Evolutionary conservation across 2,113 vertebrate species (phyloP), one percentile per base, ranked within the genome.

Genomic region (Cinclus cinclus): DNA sequence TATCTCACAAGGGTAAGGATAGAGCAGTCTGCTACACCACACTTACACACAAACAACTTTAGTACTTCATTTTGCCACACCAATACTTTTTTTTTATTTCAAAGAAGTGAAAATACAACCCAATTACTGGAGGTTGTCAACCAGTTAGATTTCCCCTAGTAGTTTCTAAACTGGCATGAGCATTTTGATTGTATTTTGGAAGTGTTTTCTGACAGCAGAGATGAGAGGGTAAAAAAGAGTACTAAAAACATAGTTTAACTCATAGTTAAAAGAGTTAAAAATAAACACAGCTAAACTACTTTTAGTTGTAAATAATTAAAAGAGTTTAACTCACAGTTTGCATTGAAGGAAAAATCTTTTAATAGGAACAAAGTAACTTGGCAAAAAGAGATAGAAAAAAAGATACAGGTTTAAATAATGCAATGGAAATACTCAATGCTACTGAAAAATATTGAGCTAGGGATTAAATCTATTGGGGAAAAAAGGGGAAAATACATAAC

Each of bases 171-270:
- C 13, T 37, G 11, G 11, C 9, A 19, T 13, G 24, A 71, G 7
- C 7, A 33, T 53, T 93, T 70, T 62, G 13, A 7, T 59, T 15
- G 9, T 53, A 63, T 4, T 20, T 87, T 63, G 11, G 16, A 46
- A 80, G 28, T 31, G 31, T 60, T 39, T 91, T 59, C 50, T 81
- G 47, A 62, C 24, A 78, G 20, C 22, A 87, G 35, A 80, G 8
- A 69, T 0, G 1, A 18, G 8, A 73, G 8, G 3, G 6, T 6
- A 69, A 6, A 39, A 83, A 20, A 53, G 1, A 4, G 2, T 44
- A 25, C 5, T n/a, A 35, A 33, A 75, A 56, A 64, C 27, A 28
- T 16, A 60, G 11, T 6, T 68, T 18, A 53, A 41, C 6, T 35
- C 9, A 41, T 22, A 39, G 3, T 53, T 52, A 14, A 74, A 53